Evolutionary conservation across 2,888 invertebrate species (phyloP), one percentile per base, ranked within the genome.

Genomic region (Ormia ochracea): DNA sequence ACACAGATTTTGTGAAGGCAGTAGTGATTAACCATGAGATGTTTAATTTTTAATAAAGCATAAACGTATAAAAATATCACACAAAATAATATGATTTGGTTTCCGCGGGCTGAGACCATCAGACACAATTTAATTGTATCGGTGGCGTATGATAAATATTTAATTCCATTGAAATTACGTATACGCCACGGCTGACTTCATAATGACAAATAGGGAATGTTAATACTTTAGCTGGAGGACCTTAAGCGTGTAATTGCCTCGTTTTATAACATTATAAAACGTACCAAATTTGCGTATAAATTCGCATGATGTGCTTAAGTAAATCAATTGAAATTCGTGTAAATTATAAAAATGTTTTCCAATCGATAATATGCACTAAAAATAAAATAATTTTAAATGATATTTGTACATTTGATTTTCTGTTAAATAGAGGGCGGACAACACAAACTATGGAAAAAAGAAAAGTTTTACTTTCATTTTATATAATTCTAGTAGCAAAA

Each of bases 341-440:
- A 58, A 74, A 21, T 56, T 48, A 21, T 17, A 43, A 3, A 43
- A n/a, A 48, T n/a, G 10, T 28, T n/a, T 14, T 52, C 2, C n/a
- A 21, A 33, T 6, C 12, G 7, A n/a, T 26, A 69, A 45, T 14
- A 14, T 10, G 12, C 7, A 45, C 5, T 28, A 28, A 38, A 58
- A 26, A 36, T 36, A 23, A 31, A 58, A 50, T 3, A 9, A 17
- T 72, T 10, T 52, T 6, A 33, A 48, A 66, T 31, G 28, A 21
- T 50, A 28, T 59, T 33, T 19, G n/a, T 41, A 36, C n/a, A 41
- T 45, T 36, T 14, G 14, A 14, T 7, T 48, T 33, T 52, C 58
- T 69, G 78, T 78, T 78, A 52, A 65, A 78, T 74, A 78, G 78
- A 17, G 78, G 74, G 78, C 69, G 78, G 74, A 69, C 78, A 69